phyloP scores from a whole-genome alignment of 2,888 invertebrate genomes.

The Chironomus riparius region DNA sequence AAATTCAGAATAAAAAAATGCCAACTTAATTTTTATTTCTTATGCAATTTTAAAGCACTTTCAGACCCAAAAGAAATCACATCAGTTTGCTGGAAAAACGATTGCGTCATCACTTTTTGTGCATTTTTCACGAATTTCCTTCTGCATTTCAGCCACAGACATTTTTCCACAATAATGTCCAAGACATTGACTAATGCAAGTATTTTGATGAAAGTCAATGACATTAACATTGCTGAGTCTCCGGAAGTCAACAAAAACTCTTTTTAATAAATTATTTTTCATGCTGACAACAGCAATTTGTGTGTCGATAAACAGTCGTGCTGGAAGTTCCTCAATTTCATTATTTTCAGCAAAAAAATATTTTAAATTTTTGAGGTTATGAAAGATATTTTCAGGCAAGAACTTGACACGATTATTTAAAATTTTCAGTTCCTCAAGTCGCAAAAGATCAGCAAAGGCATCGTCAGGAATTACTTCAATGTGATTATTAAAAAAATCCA shows the following conservation, averaged over 20 bases:
- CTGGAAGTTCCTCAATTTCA: neutral
- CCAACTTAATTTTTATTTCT: too few species aligned
- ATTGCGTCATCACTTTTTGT: too few species aligned
- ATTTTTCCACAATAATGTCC: neutral
- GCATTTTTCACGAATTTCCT: neutral
- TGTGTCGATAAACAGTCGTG: neutral
- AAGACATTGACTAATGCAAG: neutral
- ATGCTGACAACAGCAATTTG: neutral
- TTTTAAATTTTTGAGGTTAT: neutral
- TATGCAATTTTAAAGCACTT: too few species aligned
- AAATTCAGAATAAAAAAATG: too few species aligned
- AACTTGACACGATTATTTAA: neutral
- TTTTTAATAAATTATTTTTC: neutral
- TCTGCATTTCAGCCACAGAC: neutral
- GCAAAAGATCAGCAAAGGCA: neutral
- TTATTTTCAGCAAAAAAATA: neutral
- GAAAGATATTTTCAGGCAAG: neutral
- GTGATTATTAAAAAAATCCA: conserved; percentile 5
- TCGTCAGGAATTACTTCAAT: conserved; percentile 1
- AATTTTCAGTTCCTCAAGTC: neutral
- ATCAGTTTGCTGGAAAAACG: too few species aligned
- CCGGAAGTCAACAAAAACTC: neutral
- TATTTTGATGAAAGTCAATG: neutral
- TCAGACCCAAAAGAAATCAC: too few species aligned
- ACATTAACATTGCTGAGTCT: neutral